Evolutionary conservation across 2,888 invertebrate genomes (phyloP).

Genomic region (Corythucha ciliata): DNA sequence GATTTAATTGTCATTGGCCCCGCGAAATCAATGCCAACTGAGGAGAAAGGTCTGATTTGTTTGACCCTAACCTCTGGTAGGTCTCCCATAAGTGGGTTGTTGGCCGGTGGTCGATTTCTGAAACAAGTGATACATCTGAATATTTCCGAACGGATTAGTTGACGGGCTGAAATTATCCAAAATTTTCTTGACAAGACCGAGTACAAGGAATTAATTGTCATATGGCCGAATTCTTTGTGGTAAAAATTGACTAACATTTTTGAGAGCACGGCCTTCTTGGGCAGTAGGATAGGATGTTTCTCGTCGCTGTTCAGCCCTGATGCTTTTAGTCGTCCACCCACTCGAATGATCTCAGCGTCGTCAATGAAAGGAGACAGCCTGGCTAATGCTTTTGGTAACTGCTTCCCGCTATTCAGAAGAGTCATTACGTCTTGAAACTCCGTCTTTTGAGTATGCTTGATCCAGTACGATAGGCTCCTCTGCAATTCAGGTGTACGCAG

Average conservation of each 20-base stretch:
- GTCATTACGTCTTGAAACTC: too few relatives aligned
- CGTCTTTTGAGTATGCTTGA: not conserved
- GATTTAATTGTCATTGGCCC: slow-evolving; percentile 33
- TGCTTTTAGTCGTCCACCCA: slow-evolving; percentile 22
- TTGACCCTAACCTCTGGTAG: slow-evolving; percentile 21
- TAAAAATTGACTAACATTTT: slow-evolving; percentile 18
- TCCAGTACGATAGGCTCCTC: not conserved
- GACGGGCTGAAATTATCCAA: slow-evolving; percentile 20
- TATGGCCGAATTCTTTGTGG: slow-evolving; percentile 15
- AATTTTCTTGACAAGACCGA: not conserved
- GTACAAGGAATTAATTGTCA: not conserved
- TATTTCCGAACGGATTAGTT: too few relatives aligned
- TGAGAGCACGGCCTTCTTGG: slow-evolving; percentile 10
- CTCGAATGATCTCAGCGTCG: slow-evolving; percentile 15
- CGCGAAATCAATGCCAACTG: too few relatives aligned
- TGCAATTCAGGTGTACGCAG: not conserved
- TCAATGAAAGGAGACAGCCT: slow-evolving; percentile 9
- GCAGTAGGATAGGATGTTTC: slow-evolving; percentile 19
- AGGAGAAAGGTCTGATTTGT: slow-evolving; percentile 15
- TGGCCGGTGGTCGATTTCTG: not conserved
- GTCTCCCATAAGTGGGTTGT: slow-evolving; percentile 20
- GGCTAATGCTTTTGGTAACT: too few relatives aligned
- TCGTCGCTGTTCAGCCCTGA: not conserved
- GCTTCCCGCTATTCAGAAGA: too few relatives aligned
- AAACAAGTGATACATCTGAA: slow-evolving; percentile 22